Evolutionary conservation across 92 coral and sea anemone species (phyloP).

Genomic region (Palythoa grandiflora): DNA sequence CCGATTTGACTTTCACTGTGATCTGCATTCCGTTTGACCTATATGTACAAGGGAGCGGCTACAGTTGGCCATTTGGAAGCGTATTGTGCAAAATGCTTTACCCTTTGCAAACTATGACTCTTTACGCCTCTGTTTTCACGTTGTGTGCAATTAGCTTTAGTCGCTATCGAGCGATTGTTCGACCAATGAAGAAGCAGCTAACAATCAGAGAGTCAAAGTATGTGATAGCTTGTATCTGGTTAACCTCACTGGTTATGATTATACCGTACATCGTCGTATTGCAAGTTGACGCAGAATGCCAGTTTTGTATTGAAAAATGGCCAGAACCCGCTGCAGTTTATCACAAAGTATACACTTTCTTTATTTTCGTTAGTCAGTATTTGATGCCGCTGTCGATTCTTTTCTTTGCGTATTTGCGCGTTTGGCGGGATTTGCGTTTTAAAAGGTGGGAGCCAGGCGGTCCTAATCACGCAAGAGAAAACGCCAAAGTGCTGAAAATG

Average conservation of each 20-base stretch:
- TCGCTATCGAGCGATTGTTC: slow-evolving; percentile 82
- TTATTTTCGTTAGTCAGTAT: slow-evolving; percentile 74
- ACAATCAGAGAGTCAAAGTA: slow-evolving; percentile 66
- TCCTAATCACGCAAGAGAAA: slow-evolving; percentile 64
- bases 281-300: slow-evolving; percentile 59
- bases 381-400: slow-evolving; percentile 66
- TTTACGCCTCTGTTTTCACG: slow-evolving; percentile 79
- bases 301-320: slow-evolving; percentile 77
- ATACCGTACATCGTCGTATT: slow-evolving; percentile 73
- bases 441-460: slow-evolving; percentile 46
- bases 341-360: slow-evolving; percentile 64
- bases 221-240: slow-evolving; percentile 69
- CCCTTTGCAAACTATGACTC: slow-evolving; percentile 86
- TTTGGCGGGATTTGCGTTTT: slow-evolving; percentile 63
- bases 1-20: slow-evolving; percentile 82
- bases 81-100: slow-evolving; percentile 71
- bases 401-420: slow-evolving; percentile 77
- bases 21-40: slow-evolving; percentile 87
- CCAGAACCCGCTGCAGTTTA: slow-evolving; percentile 67
- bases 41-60: slow-evolving; percentile 75
- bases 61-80: slow-evolving; percentile 75
- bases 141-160: slow-evolving; percentile 79
- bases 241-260: not conserved
- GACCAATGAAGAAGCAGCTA: slow-evolving; percentile 77
- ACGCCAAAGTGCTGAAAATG: slow-evolving; percentile 80